Percentiles rank a stretch among this genome's conserved stretches.
These are phyloP conservation scores for Acanthococcus lagerstroemiae DNA, from an alignment of 2,888 invertebrate genomes.

Conservation along the genomic window DNA sequence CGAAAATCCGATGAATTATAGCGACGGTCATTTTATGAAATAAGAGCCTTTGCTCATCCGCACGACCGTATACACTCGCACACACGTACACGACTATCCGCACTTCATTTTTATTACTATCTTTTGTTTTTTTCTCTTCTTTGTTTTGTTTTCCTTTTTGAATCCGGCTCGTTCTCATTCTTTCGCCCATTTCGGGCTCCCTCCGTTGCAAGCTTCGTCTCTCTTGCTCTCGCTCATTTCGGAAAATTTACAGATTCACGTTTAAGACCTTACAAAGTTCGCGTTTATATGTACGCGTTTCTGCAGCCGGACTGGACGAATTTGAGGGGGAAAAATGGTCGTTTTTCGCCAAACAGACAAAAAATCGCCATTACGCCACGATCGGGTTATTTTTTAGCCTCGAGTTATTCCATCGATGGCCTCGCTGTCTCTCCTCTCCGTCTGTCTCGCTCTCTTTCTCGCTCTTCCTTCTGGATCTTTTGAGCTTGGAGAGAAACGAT, in stretches of 20 bases:
- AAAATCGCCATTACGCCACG: not conserved
- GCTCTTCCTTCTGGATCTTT: no score
- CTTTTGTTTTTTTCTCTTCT: not conserved
- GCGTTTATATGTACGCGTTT: no score
- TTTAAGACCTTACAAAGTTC: no score
- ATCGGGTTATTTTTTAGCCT: not conserved
- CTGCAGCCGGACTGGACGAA: no score
- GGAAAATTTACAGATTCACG: no score
- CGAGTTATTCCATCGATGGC: not conserved
- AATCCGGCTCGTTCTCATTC: not conserved
- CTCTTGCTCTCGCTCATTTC: no score
- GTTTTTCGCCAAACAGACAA: no score
- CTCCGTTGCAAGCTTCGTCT: not conserved
- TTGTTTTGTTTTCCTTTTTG: not conserved
- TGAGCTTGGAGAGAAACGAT: no score
- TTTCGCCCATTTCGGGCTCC: not conserved
- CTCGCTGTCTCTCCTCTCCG: no score
- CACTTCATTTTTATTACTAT: not conserved
- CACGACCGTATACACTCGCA: slow-evolving; percentile 2
- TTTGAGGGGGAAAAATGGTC: no score
- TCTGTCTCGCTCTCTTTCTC: no score
- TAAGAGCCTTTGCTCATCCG: slow-evolving; percentile 22
- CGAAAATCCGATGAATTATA: slow-evolving; percentile 27
- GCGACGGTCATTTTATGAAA: slow-evolving; percentile 26
- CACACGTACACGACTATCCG: not conserved